Evolutionary conservation across 2,113 vertebrate species (phyloP).

Genomic region (Telmatochromis sp.): DNA sequence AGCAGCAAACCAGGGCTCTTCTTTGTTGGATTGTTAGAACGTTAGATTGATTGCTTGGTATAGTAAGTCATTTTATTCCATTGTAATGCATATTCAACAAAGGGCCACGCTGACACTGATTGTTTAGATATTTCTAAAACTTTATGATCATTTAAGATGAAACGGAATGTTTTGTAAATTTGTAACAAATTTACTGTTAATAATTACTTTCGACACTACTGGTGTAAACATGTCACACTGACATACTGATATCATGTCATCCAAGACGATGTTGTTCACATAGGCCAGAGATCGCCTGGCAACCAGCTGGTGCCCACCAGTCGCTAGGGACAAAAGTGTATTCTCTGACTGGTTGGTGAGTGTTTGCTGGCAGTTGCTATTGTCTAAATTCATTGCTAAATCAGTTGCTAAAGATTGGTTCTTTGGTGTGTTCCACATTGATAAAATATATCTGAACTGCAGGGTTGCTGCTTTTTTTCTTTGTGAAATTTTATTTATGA

Average conservation of each 20-base stretch:
- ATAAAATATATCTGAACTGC: neutral
- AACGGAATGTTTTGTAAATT: neutral
- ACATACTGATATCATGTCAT: neutral
- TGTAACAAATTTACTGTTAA: neutral
- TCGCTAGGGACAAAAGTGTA: neutral
- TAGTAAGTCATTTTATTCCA: neutral
- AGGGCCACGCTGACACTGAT: neutral
- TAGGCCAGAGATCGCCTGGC: neutral
- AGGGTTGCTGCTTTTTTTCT: neutral
- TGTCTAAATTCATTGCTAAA: neutral
- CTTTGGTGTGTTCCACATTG: neutral
- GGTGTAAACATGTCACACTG: neutral
- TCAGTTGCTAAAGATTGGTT: neutral
- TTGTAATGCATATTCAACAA: neutral
- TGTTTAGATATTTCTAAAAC: neutral
- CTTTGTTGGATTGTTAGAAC: slow-evolving; percentile 8
- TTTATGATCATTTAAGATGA: neutral
- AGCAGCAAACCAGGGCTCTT: neutral
- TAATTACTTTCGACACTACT: neutral
- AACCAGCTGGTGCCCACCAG: neutral
- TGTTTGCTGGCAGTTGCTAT: neutral
- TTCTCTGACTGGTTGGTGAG: neutral
- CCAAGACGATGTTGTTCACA: neutral
- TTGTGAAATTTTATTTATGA: neutral
- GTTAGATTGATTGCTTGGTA: neutral